A percentile compares a stretch with the other conserved stretches of the same genome.
Conservation (phyloP, 30 jellyfish, hydroid and myxozoan genomes). For the Hydra vulgaris region DNA sequence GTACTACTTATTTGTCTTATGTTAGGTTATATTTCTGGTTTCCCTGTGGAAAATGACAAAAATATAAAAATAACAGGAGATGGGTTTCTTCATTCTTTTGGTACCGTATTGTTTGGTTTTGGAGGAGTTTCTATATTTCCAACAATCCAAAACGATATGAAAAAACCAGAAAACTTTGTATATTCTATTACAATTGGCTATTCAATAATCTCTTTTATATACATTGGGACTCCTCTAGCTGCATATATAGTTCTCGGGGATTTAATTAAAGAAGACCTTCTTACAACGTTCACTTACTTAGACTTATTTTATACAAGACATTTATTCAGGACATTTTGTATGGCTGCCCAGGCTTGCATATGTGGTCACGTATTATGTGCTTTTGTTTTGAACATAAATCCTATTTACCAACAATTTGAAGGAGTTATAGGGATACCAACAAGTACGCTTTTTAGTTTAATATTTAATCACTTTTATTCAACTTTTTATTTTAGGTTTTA, state of each 20-base stretch:
- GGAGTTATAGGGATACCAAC: conserved; percentile 61
- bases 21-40: conserved; percentile 31
- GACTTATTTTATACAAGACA: conserved; percentile 30
- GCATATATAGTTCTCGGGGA: conserved; percentile 76
- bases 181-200: conserved; percentile 62
- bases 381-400: conserved; percentile 69
- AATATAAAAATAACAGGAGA: conserved; percentile 35
- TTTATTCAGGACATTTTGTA: conserved; percentile 53
- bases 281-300: conserved; percentile 48
- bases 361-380: conserved; percentile 87
- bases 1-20: conserved; percentile 38
- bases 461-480: background rate
- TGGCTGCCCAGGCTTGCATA: conserved; percentile 68
- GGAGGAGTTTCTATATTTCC: conserved; percentile 89
- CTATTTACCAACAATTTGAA: conserved; percentile 77
- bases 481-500: no score
- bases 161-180: conserved; percentile 60
- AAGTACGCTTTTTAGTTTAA: conserved; percentile 25
- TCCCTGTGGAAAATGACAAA: conserved; percentile 27
- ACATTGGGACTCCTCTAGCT: conserved; percentile 45
- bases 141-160: conserved; percentile 82
- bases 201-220: conserved; percentile 42
- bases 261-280: conserved; percentile 62
- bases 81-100: conserved; percentile 64
- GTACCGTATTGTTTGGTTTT: conserved; percentile 70